Base-by-base conservation (phyloP, 2,113 vertebrate species). In the Pollachius pollachius region DNA sequence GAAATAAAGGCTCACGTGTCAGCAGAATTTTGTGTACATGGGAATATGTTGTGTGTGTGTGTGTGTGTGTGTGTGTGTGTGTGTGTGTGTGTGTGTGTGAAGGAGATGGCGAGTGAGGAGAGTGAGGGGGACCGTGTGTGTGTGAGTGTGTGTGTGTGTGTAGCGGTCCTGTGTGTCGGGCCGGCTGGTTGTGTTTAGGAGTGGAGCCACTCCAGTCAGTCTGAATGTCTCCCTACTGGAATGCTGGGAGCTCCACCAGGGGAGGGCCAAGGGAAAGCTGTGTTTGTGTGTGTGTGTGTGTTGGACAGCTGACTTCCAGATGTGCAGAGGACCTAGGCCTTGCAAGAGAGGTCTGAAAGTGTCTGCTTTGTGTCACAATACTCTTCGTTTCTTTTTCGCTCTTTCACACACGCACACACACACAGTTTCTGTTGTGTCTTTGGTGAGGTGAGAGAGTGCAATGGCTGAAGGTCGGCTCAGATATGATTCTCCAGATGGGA, bases 301-400 rank as follows among this genome's bases (percentile, higher is more conserved):
- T 76, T 74, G 90, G 88, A 91, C 91, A 92, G 91, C 89, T 93
- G 90, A 90, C 83, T 88, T 91, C 90, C 92, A 93, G 92, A 93
- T 93, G 91, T 92, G 87, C 63, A 69, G 78, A 58, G 76, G 73
- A 79, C 82, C 78, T 75, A 75, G 54, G 72, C 60, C 71, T 81
- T 80, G 68, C 76, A 70, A 19, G 62, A 27, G 41, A 21, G 67
- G 19, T 64, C 64, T 54, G 74, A 71, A 74, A 65, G 70, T 92
- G 70, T 92, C 90, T 93, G 92, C 66, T 91, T 85, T 80, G 81
- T 82, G 90, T 93, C 89, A 90, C 65, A 79, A 72, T 59, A 67
- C 81, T 81, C 79, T n/a, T n/a, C 83, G 73, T 58, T 76, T 65
- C 61, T 7, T 54, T 61, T 64, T 60, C 25, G 13, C 25, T 16